phyloP scores from a whole-genome alignment of 2,113 vertebrate genomes.

The Cephalopholis sonnerati region DNA sequence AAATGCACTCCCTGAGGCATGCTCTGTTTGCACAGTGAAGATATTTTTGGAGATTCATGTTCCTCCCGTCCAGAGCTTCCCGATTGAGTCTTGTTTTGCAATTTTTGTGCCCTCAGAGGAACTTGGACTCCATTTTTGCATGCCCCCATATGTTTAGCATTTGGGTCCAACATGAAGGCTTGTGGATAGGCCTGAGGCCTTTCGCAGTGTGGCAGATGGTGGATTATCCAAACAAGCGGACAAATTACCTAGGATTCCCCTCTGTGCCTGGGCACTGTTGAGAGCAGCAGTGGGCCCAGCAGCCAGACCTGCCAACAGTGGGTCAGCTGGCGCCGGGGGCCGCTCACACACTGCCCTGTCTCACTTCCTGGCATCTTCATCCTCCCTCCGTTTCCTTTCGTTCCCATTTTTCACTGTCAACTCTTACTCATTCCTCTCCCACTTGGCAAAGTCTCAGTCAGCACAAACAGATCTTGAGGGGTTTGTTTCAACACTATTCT shows the following conservation, averaged over 20 bases:
- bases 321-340: conserved; percentile 67
- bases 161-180: conserved; percentile 61
- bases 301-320: conserved; percentile 67
- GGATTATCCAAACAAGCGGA: conserved; percentile 82
- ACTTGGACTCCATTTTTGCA: conserved; percentile 45
- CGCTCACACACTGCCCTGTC: conserved; percentile 41
- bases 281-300: conserved; percentile 59
- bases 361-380: conserved; percentile 62
- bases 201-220: conserved; percentile 80
- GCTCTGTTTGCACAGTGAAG: not conserved
- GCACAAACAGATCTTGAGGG: conserved; percentile 26
- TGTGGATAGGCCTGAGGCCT: conserved; percentile 51
- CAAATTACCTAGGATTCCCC: conserved; percentile 80
- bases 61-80: conserved; percentile 3
- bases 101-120: conserved; percentile 36
- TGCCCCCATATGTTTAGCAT: conserved; percentile 67
- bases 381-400: not conserved
- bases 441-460: conserved; percentile 43
- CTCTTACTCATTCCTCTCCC: conserved; percentile 37
- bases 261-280: conserved; percentile 68
- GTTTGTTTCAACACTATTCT: conserved; percentile 6
- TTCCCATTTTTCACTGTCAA: conserved; percentile 44
- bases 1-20: not conserved
- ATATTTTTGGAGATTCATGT: not conserved
- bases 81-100: conserved; percentile 20